phyloP scores from a whole-genome alignment of 2,888 invertebrate genomes.

The Aporophyla nigra region DNA sequence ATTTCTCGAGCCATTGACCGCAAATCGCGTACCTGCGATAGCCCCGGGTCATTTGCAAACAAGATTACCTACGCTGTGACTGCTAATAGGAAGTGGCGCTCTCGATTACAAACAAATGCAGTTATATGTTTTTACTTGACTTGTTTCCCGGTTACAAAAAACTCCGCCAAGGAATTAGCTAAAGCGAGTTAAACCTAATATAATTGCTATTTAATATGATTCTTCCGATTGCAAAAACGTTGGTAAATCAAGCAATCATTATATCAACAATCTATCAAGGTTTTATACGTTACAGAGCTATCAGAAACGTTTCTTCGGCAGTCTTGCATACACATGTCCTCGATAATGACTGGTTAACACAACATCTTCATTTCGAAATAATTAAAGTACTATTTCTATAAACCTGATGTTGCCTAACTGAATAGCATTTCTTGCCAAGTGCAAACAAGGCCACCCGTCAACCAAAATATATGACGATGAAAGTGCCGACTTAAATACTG shows the following conservation, averaged over 20 bases:
- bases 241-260: constrained; percentile 21
- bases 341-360: constrained; percentile 11
- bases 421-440: constrained; percentile 42
- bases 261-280: constrained; percentile 20
- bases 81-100: constrained; percentile 70
- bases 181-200: constrained; percentile 20
- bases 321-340: constrained; percentile 4
- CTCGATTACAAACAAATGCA: constrained; percentile 71
- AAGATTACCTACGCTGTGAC: constrained; percentile 75
- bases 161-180: constrained; percentile 22
- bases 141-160: constrained; percentile 41
- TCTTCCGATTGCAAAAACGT: constrained; percentile 41
- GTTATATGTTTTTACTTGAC: constrained; percentile 58
- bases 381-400: constrained; percentile 51
- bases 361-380: constrained; percentile 50
- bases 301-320: constrained; percentile 13
- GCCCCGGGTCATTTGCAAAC: constrained; percentile 80
- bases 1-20: constrained; percentile 83
- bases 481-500: constrained; percentile 36
- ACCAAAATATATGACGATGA: constrained; percentile 42
- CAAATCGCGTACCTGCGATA: constrained; percentile 80
- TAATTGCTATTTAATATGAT: constrained; percentile 41
- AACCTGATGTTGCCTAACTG: constrained; percentile 49
- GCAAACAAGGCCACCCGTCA: constrained; percentile 50
- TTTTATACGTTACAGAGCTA: constrained; percentile 6